phyloP scores from a whole-genome alignment of 1,140 invertebrate species.

The Sweltsa coloradensis region DNA sequence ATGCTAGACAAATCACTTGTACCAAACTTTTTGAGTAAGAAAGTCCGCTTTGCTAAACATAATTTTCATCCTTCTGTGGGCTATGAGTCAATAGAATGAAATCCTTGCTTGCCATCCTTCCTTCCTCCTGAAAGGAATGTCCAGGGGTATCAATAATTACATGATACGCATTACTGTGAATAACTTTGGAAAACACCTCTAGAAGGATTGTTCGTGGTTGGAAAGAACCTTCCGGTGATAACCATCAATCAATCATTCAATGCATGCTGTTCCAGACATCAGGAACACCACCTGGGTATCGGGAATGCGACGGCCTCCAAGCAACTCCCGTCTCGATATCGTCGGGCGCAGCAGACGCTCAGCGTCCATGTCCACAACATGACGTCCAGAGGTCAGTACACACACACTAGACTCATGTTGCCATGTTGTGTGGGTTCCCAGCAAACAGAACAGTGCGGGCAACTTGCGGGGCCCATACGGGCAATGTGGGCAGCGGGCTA shows the following conservation, averaged over 20 bases:
- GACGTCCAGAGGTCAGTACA: constrained; percentile 1
- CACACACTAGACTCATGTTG: background rate
- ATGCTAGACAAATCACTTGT: too few relatives aligned
- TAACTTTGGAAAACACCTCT: background rate
- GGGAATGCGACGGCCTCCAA: constrained; percentile 17
- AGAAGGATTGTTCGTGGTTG: constrained; percentile 10
- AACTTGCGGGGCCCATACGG: too few relatives aligned
- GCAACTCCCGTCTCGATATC: background rate
- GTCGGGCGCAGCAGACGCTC: constrained; percentile 4
- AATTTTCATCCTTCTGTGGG: too few relatives aligned
- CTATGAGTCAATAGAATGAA: too few relatives aligned
- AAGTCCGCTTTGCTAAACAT: too few relatives aligned
- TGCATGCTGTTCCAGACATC: constrained; percentile 47
- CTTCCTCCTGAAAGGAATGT: too few relatives aligned
- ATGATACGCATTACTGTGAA: too few relatives aligned
- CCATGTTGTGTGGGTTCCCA: background rate
- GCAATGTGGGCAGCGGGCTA: constrained; percentile 3
- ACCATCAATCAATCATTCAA: constrained; percentile 24
- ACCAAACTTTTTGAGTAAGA: too few relatives aligned
- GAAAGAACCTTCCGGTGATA: background rate
- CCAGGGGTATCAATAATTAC: too few relatives aligned
- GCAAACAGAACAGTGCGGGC: too few relatives aligned
- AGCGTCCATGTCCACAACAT: constrained; percentile 17
- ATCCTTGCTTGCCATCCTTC: too few relatives aligned
- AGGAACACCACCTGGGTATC: constrained; percentile 54